Conservation (phyloP, 1,140 invertebrate species). For the Luehdorfia chinensis region DNA sequence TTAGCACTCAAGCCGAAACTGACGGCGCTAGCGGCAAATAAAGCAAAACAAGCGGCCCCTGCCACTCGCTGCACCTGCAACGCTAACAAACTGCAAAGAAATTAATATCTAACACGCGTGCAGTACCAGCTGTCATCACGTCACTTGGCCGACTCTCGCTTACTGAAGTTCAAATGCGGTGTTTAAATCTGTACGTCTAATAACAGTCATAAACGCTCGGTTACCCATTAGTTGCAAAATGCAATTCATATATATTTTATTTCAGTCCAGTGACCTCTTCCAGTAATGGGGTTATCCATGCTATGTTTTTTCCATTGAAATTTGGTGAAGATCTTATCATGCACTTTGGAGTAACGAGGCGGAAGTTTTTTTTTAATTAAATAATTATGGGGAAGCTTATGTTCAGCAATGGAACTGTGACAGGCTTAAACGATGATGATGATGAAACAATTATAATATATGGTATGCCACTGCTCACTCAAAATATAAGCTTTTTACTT, state of each 20-base stretch:
- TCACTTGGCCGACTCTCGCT: neutral
- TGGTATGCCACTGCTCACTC: too few relatives aligned
- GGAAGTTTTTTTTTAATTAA: too few relatives aligned
- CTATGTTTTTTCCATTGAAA: too few relatives aligned
- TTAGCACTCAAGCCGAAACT: neutral
- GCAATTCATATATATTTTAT: neutral
- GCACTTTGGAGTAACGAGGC: too few relatives aligned
- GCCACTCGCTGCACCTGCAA: neutral
- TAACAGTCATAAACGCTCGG: neutral
- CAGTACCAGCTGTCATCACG: conserved; percentile 17
- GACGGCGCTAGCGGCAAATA: too few relatives aligned
- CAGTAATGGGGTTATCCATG: too few relatives aligned
- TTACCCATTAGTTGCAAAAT: conserved; percentile 1
- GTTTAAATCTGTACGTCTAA: conserved; percentile 9
- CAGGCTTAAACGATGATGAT: too few relatives aligned
- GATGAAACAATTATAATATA: too few relatives aligned
- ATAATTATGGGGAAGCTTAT: too few relatives aligned
- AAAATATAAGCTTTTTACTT: too few relatives aligned
- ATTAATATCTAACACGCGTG: conserved; percentile 27
- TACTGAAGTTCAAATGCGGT: neutral
- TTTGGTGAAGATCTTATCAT: too few relatives aligned
- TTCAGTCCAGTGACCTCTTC: neutral
- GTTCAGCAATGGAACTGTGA: too few relatives aligned
- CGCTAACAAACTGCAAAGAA: conserved; percentile 86
- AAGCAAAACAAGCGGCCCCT: neutral